Conservation (phyloP, 2,113 vertebrate genomes). For the Puntigrus tetrazona region DNA sequence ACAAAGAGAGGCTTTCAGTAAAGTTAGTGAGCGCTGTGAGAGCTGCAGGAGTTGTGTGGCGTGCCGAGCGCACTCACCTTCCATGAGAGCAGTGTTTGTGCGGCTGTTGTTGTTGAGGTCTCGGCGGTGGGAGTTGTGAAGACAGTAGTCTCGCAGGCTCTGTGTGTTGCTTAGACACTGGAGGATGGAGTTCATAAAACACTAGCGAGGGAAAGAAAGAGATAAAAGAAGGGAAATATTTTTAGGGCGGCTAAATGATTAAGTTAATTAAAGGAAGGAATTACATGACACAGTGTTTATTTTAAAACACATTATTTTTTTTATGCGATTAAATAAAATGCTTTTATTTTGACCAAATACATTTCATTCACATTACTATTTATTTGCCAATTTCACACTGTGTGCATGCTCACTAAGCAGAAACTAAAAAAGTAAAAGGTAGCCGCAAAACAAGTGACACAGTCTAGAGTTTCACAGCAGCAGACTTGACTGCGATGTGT, state of each 20-base stretch:
- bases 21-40: background rate
- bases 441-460: background rate
- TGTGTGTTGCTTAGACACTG: conserved; percentile 98
- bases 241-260: background rate
- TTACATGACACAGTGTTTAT: background rate
- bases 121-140: conserved; percentile 88
- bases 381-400: background rate
- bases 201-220: conserved; percentile 72
- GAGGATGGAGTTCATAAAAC: conserved; percentile 99
- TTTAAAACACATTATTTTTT: background rate
- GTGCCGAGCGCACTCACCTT: conserved; percentile 77
- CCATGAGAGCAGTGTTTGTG: conserved; percentile 90
- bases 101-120: conserved; percentile 93
- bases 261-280: background rate
- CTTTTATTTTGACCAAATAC: background rate
- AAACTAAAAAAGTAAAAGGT: background rate
- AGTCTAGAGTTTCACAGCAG: conserved; percentile 24
- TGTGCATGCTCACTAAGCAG: background rate
- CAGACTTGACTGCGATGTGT: conserved; percentile 56
- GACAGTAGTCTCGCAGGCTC: conserved; percentile 93
- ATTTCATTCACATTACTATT: background rate
- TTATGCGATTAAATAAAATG: background rate
- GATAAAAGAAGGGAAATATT: background rate
- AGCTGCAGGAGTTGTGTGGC: background rate
- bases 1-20: conserved; percentile 8